Conservation (phyloP, 37 sponge, comb jelly and placozoan species). For the Geodia barretti region DNA sequence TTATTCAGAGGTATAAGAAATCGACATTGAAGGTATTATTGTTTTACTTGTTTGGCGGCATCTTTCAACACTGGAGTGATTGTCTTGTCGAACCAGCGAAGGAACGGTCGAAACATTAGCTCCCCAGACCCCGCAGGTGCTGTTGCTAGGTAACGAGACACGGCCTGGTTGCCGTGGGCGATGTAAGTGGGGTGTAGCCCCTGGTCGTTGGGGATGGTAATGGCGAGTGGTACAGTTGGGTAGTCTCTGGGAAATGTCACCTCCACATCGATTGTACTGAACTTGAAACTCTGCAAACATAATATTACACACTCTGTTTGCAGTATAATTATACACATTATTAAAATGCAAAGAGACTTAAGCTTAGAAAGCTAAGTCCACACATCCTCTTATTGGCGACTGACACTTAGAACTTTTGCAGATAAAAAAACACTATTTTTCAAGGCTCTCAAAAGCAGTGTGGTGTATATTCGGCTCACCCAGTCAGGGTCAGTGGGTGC, state of each 20-base stretch:
- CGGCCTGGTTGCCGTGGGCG: slow-evolving; percentile 16
- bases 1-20: too few relatives aligned
- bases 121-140: background rate
- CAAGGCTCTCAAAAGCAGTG: too few relatives aligned
- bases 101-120: slow-evolving; percentile 58
- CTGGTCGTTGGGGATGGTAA: slow-evolving; percentile 14
- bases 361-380: background rate
- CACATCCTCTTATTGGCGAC: too few relatives aligned
- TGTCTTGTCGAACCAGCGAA: slow-evolving; percentile 64
- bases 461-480: too few relatives aligned
- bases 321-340: background rate
- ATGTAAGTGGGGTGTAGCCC: background rate
- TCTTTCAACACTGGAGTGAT: slow-evolving; percentile 11
- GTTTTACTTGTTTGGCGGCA: background rate
- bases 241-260: slow-evolving; percentile 37
- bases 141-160: slow-evolving; percentile 10
- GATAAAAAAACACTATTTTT: too few relatives aligned
- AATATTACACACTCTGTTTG: background rate
- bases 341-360: background rate
- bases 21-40: too few relatives aligned
- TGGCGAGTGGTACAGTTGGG: slow-evolving; percentile 7
- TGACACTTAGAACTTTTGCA: too few relatives aligned
- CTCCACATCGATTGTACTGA: slow-evolving; percentile 4
- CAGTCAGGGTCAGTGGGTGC: slow-evolving; percentile 67
- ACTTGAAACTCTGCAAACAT: slow-evolving; percentile 8